These are phyloP conservation scores for Onychostoma macrolepis DNA, from an alignment of 2,113 vertebrate species.

Conservation along the genomic window DNA sequence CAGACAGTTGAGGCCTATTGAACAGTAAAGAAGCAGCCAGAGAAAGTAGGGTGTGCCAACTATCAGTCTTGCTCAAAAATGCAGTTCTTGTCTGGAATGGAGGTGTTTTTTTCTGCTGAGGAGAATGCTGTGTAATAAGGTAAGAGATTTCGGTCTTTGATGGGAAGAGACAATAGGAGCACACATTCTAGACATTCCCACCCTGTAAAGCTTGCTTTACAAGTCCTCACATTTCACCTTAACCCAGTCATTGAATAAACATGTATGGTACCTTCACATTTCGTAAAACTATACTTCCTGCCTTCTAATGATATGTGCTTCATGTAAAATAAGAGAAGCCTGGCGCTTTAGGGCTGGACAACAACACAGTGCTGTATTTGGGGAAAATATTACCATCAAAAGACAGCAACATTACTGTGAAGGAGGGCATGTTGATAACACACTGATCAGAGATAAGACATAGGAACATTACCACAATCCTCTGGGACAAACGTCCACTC, in stretches of 20 bases:
- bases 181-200: background rate
- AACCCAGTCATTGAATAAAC: background rate
- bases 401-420: slow-evolving; percentile 40
- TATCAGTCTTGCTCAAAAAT: slow-evolving; percentile 12
- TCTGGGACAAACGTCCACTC: background rate
- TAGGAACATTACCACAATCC: slow-evolving; percentile 11
- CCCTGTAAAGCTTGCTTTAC: slow-evolving; percentile 41
- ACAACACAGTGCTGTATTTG: background rate
- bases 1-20: background rate
- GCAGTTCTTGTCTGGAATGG: slow-evolving; percentile 24
- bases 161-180: background rate
- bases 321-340: background rate
- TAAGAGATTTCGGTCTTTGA: background rate
- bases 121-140: background rate
- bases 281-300: background rate
- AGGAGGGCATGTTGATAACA: slow-evolving; percentile 50
- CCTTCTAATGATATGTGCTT: background rate
- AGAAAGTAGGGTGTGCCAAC: background rate
- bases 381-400: slow-evolving; percentile 7
- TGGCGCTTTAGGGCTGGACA: background rate
- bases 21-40: background rate
- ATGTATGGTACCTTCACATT: background rate
- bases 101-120: background rate
- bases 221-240: slow-evolving; percentile 13
- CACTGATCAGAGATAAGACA: slow-evolving; percentile 39